Base-by-base conservation (phyloP, 2,888 invertebrate genomes). In the Dolichomitus sp. region DNA sequence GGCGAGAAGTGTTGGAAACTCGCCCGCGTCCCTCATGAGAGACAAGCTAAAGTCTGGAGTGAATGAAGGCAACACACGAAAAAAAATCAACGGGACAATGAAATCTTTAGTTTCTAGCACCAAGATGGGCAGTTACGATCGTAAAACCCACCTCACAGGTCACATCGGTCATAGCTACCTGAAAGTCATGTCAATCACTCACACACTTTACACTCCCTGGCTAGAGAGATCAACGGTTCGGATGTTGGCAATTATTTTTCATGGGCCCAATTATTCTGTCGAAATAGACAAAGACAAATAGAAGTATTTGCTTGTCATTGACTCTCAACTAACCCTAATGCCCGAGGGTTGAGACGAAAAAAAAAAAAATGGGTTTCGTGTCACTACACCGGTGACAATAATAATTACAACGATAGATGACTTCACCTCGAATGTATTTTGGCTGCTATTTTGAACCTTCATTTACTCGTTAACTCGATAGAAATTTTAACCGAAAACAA, bases 401-500 rank as follows among this genome's bases (percentile, higher is more conserved):
- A 92, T 91, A 91, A 91, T 90, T 91, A 88, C 88, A 87, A 84
- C 89, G 89, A 90, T 90, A 87, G 91, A 92, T 91, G 88, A 87
- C 83, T 76, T 17, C 27, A 45, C 12, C 23, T 33, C 12, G 50
- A 52, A 37, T 68, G 23, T 50, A 50, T 40, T 70, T 70, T 57
- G 54, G 42, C 40, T 54, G 23, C 12, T 5, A 14, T 54, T 54
- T 27, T 27, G 1, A 54, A 11, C 54, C 12, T 54, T 54, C 54
- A 6, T 5, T 11, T 1, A 23, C 11, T 14, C 4, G 54, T 27
- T 5, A 27, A 14, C 3, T 23, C 12, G 54, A 27, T 27, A 12
- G 23, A 11, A 52, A 23, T 27, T 27, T 0, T 1, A 54, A 27
- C 1, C 9, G 14, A 27, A 27, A 54, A 27, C 9, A 52, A 19